Percentiles rank a stretch among this genome's conserved stretches.
Evolutionary conservation across 2,888 invertebrate genomes (phyloP).

Genomic region (Trichopria drosophilae): DNA sequence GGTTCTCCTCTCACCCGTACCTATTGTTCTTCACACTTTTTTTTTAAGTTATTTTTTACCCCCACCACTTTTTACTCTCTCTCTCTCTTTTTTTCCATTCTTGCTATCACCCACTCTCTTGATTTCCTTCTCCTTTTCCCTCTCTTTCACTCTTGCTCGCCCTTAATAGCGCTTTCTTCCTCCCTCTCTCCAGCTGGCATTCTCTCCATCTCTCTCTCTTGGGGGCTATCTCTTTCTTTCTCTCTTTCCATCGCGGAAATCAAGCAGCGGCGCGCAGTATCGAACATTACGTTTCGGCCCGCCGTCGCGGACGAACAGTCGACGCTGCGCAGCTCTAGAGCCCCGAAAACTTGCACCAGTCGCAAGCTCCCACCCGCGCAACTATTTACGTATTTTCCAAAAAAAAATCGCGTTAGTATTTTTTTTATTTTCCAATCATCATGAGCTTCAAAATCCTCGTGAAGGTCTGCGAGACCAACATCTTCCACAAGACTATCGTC

Average conservation of each 20-base stretch:
- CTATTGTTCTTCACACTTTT: no score
- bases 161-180: conserved; percentile 12
- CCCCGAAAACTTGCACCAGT: neutral
- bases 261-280: conserved; percentile 18
- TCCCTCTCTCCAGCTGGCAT: conserved; percentile 22
- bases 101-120: no score
- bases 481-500: conserved; percentile 38
- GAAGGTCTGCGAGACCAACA: conserved; percentile 43
- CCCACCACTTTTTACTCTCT: no score
- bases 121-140: no score
- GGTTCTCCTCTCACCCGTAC: no score
- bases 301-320: conserved; percentile 19
- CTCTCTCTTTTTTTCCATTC: no score
- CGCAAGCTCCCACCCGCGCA: neutral
- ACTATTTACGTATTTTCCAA: no score
- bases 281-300: conserved; percentile 28
- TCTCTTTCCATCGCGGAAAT: conserved; percentile 24
- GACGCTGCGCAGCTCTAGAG: neutral
- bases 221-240: conserved; percentile 21
- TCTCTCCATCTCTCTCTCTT: conserved; percentile 26
- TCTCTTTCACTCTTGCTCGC: conserved; percentile 2
- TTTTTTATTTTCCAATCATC: no score
- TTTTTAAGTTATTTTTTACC: no score
- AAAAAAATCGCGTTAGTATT: no score
- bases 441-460: conserved; percentile 49